Percentiles rank a stretch among this genome's conserved stretches.
phyloP scores from a whole-genome alignment of 2,797 vertebrate genomes.

The Triplophysa bombifrons region DNA sequence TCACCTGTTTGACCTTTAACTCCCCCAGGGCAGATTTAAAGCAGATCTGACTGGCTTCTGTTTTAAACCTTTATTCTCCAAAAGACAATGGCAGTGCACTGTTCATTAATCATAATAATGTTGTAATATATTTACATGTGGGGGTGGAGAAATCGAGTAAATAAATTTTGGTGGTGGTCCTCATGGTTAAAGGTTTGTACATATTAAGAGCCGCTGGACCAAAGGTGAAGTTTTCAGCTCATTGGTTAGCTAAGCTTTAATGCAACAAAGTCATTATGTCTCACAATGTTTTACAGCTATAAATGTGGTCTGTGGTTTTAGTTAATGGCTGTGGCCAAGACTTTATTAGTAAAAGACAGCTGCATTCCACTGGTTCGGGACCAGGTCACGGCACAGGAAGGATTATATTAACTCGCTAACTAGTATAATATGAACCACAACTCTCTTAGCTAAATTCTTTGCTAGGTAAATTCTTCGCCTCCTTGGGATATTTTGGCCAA shows the following conservation, averaged over 20 bases:
- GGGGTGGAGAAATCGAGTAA: background rate
- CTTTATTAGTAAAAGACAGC: conserved; percentile 1
- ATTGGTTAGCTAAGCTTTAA: background rate
- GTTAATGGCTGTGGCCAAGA: conserved; percentile 9
- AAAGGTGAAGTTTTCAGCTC: conserved; percentile 4
- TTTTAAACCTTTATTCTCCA: background rate
- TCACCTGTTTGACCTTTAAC: conserved; percentile 43
- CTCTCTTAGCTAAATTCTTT: background rate
- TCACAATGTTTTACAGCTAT: conserved; percentile 21
- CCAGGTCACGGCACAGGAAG: conserved; percentile 19
- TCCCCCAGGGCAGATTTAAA: conserved; percentile 41
- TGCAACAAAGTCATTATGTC: conserved; percentile 17
- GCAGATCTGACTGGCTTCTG: background rate
- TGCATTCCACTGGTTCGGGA: background rate
- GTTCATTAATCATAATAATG: background rate
- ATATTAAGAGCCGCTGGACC: background rate
- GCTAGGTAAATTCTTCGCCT: too few relatives aligned
- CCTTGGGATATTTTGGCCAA: background rate
- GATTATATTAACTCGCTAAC: conserved; percentile 2
- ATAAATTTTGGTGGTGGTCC: background rate
- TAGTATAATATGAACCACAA: conserved; percentile 9
- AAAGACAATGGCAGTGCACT: background rate
- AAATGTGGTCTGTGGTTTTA: conserved; percentile 26
- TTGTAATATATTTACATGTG: background rate
- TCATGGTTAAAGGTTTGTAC: background rate